phyloP scores from a whole-genome alignment of 2,113 vertebrate genomes.

The Zosterops borbonicus region DNA sequence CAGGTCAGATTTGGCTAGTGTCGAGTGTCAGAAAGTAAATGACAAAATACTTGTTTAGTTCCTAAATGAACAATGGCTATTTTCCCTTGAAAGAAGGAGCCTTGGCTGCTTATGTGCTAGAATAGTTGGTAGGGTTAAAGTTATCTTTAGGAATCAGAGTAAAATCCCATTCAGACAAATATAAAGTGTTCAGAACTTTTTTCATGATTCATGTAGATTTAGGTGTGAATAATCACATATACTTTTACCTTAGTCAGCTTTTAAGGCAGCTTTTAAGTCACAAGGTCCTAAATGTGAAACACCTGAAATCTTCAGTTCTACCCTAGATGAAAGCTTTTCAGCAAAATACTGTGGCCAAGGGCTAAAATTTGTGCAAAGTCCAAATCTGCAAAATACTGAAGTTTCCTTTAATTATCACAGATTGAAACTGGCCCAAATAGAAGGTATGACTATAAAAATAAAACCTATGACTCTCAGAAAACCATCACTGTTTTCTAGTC shows the following conservation, averaged over 20 bases:
- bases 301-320: not conserved
- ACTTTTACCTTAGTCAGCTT: not conserved
- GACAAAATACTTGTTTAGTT: not conserved
- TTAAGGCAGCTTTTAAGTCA: not conserved
- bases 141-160: not conserved
- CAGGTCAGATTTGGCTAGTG: not conserved
- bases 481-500: not conserved
- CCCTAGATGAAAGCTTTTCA: not conserved
- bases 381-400: not conserved
- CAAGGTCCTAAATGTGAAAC: not conserved
- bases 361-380: not conserved
- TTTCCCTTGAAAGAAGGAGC: not conserved
- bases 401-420: not conserved
- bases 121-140: not conserved
- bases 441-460: not conserved
- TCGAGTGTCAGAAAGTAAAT: not conserved
- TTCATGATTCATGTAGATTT: not conserved
- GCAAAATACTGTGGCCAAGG: not conserved
- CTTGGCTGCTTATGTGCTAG: not conserved
- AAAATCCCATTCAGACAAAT: not conserved
- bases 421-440: not conserved
- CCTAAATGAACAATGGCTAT: not conserved
- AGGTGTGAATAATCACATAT: not conserved
- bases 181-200: not conserved
- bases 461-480: not conserved